Base-by-base conservation (phyloP, 1,140 invertebrate species). In the Himalopsyche phryganea region DNA sequence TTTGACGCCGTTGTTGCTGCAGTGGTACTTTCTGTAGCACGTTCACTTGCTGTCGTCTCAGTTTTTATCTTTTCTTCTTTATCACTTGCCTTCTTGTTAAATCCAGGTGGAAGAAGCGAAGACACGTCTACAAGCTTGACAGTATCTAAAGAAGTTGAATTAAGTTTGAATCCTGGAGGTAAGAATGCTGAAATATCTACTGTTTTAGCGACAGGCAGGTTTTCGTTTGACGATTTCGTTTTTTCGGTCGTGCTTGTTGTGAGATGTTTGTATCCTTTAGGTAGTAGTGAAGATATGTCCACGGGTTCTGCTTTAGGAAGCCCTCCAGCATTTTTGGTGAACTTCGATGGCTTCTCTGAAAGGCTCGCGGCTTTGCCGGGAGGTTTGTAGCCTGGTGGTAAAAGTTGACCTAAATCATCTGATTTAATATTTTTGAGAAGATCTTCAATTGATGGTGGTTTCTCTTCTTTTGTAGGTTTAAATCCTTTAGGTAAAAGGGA, bases 401-500 rank as follows among this genome's bases (percentile, higher is more conserved):
- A 59, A 14, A 82, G 70, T 15, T 71, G 68, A 40, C 67, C 70
- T 14, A 78, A 52, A 54, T 75, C 67, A 55, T 66, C 50, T 38
- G 58, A 32, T 66, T 66, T 66, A 38, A 42, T 50, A 14, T 58
- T 64, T 59, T 67, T 63, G 14, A 66, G 55, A 45, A 65, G 14
- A 15, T 62, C 58, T 54, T 61, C 49, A 32, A 57, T 54, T 36
- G 56, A 61, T 32, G 50, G 50, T 20, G 46, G 18, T 51, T 66
- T 67, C 53, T 76, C 75, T 65, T 74, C 73, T 61, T 79, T 77
- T 40, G 79, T 72, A 6, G 73, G 71, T 49, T 80, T 84, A 66
- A 81, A 86, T 63, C 83, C 87, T 60, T 85, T 83, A 14, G 87
- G 88, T 35, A 90, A 69, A 11, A 86, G 77, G 6, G 82, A 74